phyloP scores from a whole-genome alignment of 1,140 invertebrate genomes.

The Anastrepha ludens region DNA sequence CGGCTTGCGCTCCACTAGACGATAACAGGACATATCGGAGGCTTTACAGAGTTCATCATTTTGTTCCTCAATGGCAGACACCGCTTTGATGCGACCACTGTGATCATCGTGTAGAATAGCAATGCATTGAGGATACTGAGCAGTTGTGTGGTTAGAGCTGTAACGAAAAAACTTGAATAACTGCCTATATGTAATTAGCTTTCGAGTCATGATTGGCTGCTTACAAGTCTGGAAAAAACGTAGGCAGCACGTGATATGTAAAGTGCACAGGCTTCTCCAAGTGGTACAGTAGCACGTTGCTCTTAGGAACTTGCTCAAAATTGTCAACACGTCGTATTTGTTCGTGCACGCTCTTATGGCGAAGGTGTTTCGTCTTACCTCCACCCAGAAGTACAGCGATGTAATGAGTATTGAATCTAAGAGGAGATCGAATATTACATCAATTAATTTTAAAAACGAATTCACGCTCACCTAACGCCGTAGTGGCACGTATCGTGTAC shows the following conservation, averaged over 20 bases:
- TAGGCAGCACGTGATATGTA: constrained; percentile 80
- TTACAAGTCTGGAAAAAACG: constrained; percentile 72
- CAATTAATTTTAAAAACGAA: not conserved
- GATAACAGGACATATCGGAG: constrained; percentile 62
- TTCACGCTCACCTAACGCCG: constrained; percentile 75
- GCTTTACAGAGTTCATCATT: constrained; percentile 58
- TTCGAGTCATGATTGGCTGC: constrained; percentile 6
- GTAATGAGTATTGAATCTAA: constrained; percentile 78
- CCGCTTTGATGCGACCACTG: constrained; percentile 66
- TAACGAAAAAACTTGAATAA: not conserved
- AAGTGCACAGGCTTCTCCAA: constrained; percentile 76
- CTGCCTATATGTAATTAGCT: not conserved
- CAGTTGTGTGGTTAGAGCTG: not conserved
- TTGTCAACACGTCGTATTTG: constrained; percentile 78
- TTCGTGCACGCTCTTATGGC: constrained; percentile 80
- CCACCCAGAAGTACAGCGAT: constrained; percentile 81
- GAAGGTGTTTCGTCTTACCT: constrained; percentile 75
- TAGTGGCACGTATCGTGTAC: constrained; percentile 77
- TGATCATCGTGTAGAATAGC: constrained; percentile 68
- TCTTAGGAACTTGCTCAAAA: constrained; percentile 75
- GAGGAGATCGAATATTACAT: not conserved
- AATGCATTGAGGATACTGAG: constrained; percentile 62
- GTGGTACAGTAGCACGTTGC: constrained; percentile 78
- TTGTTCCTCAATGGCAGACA: constrained; percentile 57
- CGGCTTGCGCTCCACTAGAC: constrained; percentile 65